phyloP scores from a whole-genome alignment of 2,888 invertebrate genomes.

The Watsonalla cultraria region DNA sequence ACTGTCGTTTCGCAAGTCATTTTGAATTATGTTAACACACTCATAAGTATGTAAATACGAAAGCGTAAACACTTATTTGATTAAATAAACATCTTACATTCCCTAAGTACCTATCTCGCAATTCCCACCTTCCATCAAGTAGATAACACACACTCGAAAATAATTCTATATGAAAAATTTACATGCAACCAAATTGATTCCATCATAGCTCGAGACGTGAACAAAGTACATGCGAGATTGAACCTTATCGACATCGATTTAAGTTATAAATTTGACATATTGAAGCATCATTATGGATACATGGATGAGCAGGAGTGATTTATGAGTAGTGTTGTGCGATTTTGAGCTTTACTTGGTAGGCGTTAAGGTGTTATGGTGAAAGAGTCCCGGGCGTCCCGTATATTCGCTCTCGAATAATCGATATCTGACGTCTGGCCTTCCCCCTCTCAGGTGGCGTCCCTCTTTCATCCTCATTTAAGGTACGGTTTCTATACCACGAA shows the following conservation, averaged over 20 bases:
- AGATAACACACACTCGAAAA: slow-evolving; percentile 47
- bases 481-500: slow-evolving; percentile 15
- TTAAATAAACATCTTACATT: neutral
- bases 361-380: slow-evolving; percentile 49
- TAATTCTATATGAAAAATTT: slow-evolving; percentile 49
- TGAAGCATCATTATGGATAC: slow-evolving; percentile 41
- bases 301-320: slow-evolving; percentile 57
- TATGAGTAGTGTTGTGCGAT: slow-evolving; percentile 30
- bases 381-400: slow-evolving; percentile 48
- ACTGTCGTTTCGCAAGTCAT: too few species aligned
- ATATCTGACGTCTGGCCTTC: slow-evolving; percentile 75
- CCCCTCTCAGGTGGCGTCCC: slow-evolving; percentile 54
- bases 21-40: neutral
- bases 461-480: slow-evolving; percentile 39
- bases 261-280: slow-evolving; percentile 39
- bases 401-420: slow-evolving; percentile 76
- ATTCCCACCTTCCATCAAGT: slow-evolving; percentile 19
- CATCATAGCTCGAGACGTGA: slow-evolving; percentile 18
- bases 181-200: slow-evolving; percentile 54
- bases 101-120: neutral
- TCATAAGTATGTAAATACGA: neutral
- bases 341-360: slow-evolving; percentile 30
- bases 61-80: neutral
- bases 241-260: slow-evolving; percentile 28
- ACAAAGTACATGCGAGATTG: slow-evolving; percentile 20